Percentiles rank a stretch among this genome's conserved stretches.
phyloP scores from a whole-genome alignment of 2,113 vertebrate species.

The Lutjanus erythropterus region DNA sequence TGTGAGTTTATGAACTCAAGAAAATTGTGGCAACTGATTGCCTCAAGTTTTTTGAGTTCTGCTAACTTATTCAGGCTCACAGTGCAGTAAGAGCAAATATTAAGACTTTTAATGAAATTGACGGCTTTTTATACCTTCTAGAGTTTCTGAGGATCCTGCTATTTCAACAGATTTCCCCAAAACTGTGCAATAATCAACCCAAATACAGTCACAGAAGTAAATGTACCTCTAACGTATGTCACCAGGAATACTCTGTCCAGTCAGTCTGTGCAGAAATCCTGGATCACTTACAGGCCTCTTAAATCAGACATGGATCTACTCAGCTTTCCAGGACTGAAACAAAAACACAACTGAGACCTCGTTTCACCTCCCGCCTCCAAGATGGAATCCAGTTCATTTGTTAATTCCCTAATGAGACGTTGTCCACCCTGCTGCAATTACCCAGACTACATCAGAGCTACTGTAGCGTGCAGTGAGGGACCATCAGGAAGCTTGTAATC shows the following conservation, averaged over 20 bases:
- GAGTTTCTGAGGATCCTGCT: background rate
- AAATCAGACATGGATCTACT: background rate
- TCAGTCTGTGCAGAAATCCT: background rate
- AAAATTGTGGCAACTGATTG: too few species aligned
- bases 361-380: background rate
- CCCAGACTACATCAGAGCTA: constrained; percentile 12
- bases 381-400: constrained; percentile 20
- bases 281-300: background rate
- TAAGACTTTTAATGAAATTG: too few species aligned
- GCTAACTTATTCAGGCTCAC: too few species aligned
- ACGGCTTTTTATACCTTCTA: too few species aligned
- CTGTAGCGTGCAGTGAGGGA: background rate
- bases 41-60: too few species aligned
- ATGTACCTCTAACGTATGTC: too few species aligned
- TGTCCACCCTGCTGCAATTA: constrained; percentile 12
- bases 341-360: constrained; percentile 7
- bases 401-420: constrained; percentile 32
- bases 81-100: too few species aligned
- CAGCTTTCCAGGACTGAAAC: background rate
- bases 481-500: constrained; percentile 8
- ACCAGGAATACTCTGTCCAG: background rate
- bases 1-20: too few species aligned
- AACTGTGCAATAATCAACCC: background rate
- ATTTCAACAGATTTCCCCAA: background rate
- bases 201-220: background rate